phyloP scores from a whole-genome alignment of 2,113 vertebrate species.

The Anseranas semipalmata region DNA sequence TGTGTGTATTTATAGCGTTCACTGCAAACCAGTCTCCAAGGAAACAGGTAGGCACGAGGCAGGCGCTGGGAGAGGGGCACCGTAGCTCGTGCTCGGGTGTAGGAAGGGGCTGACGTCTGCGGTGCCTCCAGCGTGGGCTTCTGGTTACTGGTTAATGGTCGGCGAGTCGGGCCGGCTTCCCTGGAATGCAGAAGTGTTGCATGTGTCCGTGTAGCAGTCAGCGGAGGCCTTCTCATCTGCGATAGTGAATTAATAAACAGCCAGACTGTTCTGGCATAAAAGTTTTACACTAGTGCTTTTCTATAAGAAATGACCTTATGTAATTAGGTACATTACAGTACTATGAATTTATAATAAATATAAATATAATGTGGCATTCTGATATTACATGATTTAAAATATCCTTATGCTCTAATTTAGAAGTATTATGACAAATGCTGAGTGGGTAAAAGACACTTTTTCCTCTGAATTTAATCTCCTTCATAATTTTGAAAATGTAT shows the following conservation, averaged over 20 bases:
- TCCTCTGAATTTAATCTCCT: constrained; percentile 22
- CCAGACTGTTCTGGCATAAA: constrained; percentile 62
- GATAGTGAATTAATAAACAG: constrained; percentile 70
- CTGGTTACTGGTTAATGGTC: background rate
- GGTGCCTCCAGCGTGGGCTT: fast-evolving
- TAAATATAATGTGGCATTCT: constrained; percentile 9
- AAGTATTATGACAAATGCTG: constrained; percentile 25
- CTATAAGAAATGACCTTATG: constrained; percentile 65
- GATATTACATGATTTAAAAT: constrained; percentile 46
- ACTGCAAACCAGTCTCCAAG: background rate
- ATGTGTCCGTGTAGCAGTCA: background rate
- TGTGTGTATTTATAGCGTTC: background rate
- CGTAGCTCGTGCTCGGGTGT: fast-evolving
- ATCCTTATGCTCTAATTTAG: background rate
- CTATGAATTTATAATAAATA: constrained; percentile 45
- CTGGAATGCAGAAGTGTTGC: background rate
- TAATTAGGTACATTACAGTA: constrained; percentile 34
- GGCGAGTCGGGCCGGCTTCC: background rate
- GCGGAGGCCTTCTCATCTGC: constrained; percentile 34
- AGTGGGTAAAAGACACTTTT: constrained; percentile 19
- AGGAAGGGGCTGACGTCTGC: background rate
- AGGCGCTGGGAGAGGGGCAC: background rate
- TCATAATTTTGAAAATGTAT: background rate
- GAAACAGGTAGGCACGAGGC: background rate
- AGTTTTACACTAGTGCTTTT: constrained; percentile 62